Conservation (phyloP, 2,113 vertebrate species). For the Arvicanthis niloticus region DNA sequence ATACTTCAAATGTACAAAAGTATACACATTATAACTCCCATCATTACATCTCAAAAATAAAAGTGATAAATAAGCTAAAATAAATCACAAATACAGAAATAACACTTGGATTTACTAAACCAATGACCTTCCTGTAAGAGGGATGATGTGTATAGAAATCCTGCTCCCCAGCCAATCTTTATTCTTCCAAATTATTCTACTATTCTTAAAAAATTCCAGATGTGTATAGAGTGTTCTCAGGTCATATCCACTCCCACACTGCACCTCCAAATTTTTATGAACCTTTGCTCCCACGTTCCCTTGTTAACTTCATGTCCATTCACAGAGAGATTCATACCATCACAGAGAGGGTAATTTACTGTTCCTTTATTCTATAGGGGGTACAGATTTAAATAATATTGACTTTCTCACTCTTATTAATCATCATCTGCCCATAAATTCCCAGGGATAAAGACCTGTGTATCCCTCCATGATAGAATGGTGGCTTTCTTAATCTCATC, state of each 20-base stretch:
- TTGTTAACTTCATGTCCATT: neutral
- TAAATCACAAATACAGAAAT: neutral
- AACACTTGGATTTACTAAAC: neutral
- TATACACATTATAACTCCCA: neutral
- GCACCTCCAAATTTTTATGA: neutral
- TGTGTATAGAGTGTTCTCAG: neutral
- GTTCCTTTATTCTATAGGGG: neutral
- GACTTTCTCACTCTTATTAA: neutral
- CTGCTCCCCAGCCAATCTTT: neutral
- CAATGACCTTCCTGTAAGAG: neutral
- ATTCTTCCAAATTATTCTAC: neutral
- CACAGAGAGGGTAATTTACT: neutral
- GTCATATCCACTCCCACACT: neutral
- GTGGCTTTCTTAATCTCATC: neutral
- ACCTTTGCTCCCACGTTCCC: neutral
- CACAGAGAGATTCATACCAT: neutral
- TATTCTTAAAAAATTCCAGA: neutral
- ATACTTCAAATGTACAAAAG: neutral
- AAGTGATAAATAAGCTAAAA: neutral
- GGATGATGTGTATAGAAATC: neutral
- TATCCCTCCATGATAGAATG: neutral
- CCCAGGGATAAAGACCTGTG: neutral
- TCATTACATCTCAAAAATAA: neutral
- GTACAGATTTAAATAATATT: neutral
- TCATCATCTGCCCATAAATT: neutral